Evolutionary conservation across 2,888 invertebrate genomes (phyloP).

Genomic region (Agonopterix arenella): DNA sequence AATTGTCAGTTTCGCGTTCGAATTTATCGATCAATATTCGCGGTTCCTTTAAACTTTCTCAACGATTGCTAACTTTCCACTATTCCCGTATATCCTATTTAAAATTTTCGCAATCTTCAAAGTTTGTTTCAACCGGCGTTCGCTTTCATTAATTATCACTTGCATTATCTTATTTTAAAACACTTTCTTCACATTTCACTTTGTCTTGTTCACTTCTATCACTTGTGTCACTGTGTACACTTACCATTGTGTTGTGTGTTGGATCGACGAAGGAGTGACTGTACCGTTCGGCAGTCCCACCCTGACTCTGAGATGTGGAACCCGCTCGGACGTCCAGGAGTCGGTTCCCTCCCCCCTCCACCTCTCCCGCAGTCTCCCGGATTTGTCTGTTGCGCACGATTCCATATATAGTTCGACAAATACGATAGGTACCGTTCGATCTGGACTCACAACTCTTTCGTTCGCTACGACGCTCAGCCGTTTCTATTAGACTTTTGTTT

Average conservation of each 20-base stretch:
- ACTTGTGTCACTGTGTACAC: conserved; percentile 34
- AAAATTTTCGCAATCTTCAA: too few species aligned
- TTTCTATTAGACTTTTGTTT: conserved; percentile 32
- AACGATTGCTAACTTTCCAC: too few species aligned
- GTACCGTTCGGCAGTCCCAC: conserved; percentile 71
- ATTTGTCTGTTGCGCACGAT: conserved; percentile 29
- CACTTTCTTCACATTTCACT: conserved; percentile 27
- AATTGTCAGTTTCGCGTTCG: too few species aligned
- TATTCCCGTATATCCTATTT: too few species aligned
- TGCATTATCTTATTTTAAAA: conserved; percentile 11
- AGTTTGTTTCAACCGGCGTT: too few species aligned
- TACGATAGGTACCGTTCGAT: conserved; percentile 40
- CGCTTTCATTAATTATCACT: background rate
- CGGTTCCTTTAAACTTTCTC: too few species aligned
- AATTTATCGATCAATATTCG: too few species aligned
- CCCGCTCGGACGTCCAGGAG: conserved; percentile 45
- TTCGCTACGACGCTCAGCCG: conserved; percentile 31
- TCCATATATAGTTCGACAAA: conserved; percentile 72
- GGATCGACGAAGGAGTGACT: conserved; percentile 72
- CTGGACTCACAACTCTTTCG: conserved; percentile 50
- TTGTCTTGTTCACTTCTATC: conserved; percentile 9
- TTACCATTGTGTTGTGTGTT: conserved; percentile 71
- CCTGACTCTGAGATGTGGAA: conserved; percentile 65
- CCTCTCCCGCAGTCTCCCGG: conserved; percentile 17
- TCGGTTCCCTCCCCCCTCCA: conserved; percentile 30